Percentiles rank a stretch among this genome's conserved stretches.
These are phyloP conservation scores for Melanotaenia duboulayi DNA, from an alignment of 2,113 vertebrate species.

Conservation along the genomic window DNA sequence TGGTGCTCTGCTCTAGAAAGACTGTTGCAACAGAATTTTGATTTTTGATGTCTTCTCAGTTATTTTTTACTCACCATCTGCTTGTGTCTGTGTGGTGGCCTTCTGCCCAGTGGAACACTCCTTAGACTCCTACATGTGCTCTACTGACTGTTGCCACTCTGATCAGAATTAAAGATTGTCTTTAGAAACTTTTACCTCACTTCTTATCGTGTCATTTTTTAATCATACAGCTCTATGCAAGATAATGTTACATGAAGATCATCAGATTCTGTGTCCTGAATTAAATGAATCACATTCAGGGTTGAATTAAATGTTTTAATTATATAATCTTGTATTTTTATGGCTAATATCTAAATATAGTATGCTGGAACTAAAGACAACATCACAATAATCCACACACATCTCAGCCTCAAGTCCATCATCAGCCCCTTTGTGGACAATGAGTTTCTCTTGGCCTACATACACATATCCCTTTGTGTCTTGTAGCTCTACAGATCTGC, in stretches of 20 bases:
- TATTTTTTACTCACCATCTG: too few species aligned
- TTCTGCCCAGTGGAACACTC: too few species aligned
- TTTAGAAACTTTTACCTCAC: too few species aligned
- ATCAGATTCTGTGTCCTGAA: conserved; percentile 61
- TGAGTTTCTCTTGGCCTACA: conserved; percentile 63
- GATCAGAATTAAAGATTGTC: too few species aligned
- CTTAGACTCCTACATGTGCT: too few species aligned
- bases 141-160: too few species aligned
- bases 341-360: conserved; percentile 78
- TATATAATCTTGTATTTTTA: conserved; percentile 44
- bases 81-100: too few species aligned
- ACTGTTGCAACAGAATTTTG: too few species aligned
- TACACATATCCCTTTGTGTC: conserved; percentile 53
- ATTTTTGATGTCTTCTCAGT: too few species aligned
- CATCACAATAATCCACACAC: conserved; percentile 55
- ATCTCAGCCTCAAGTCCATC: conserved; percentile 45
- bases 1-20: too few species aligned
- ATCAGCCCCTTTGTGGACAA: conserved; percentile 42
- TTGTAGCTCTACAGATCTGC: conserved; percentile 69
- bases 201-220: too few species aligned
- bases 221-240: conserved; percentile 66
- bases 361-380: conserved; percentile 77
- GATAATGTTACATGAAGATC: conserved; percentile 67
- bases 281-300: background rate
- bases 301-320: background rate